Conservation (phyloP, 1,140 invertebrate genomes). For the Nixonia krombeini region DNA sequence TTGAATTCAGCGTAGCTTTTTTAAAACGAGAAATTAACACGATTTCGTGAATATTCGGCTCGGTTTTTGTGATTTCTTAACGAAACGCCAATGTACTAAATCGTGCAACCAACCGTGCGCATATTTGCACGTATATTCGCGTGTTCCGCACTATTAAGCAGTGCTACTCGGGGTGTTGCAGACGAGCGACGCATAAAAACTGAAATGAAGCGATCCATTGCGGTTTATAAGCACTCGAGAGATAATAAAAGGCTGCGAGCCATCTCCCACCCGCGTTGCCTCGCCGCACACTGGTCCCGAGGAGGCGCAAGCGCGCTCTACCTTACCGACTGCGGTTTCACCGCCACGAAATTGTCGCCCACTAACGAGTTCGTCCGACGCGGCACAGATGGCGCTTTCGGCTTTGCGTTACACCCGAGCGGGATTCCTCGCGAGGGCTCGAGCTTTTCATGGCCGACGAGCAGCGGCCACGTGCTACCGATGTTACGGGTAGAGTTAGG, state of each 20-base stretch:
- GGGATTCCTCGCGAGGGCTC: slow-evolving; percentile 22
- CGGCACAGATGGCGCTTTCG: slow-evolving; percentile 56
- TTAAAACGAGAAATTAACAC: no score
- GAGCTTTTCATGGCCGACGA: slow-evolving; percentile 45
- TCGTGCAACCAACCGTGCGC: neutral
- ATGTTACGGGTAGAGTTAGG: slow-evolving; percentile 49
- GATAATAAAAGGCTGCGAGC: slow-evolving; percentile 56
- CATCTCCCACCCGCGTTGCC: slow-evolving; percentile 40
- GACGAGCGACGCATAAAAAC: slow-evolving; percentile 51
- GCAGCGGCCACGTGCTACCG: slow-evolving; percentile 52
- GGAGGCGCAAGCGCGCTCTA: slow-evolving; percentile 4
- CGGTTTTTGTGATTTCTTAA: no score
- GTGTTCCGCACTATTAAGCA: slow-evolving; percentile 39
- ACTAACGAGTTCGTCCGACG: neutral
- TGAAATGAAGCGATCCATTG: slow-evolving; percentile 61
- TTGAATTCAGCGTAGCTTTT: no score
- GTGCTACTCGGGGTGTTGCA: slow-evolving; percentile 37
- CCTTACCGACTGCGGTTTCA: slow-evolving; percentile 47
- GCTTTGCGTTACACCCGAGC: slow-evolving; percentile 64
- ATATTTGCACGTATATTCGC: slow-evolving; percentile 5
- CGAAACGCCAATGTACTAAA: neutral
- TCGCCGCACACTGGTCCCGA: slow-evolving; percentile 7
- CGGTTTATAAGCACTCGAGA: slow-evolving; percentile 53
- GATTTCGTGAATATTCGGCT: no score
- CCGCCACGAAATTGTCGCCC: no score